Evolutionary conservation across 2,797 vertebrate genomes (phyloP).

Genomic region (Trachurus trachurus): DNA sequence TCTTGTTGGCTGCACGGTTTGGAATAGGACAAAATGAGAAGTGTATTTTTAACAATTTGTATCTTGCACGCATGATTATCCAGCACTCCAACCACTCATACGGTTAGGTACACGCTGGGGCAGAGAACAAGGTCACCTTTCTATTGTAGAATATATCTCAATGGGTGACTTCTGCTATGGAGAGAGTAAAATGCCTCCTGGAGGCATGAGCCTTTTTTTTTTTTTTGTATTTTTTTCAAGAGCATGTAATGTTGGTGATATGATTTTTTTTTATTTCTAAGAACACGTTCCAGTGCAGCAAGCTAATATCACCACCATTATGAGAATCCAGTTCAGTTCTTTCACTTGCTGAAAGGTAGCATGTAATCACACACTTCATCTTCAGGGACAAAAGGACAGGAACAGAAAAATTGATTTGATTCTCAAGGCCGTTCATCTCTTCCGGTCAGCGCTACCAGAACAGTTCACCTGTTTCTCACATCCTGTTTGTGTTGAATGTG

Average conservation of each 20-base stretch:
- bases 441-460: conserved; percentile 11
- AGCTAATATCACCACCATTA: conserved; percentile 30
- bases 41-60: neutral
- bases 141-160: conserved; percentile 12
- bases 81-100: neutral
- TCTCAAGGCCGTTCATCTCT: conserved; percentile 46
- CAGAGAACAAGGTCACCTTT: conserved; percentile 51
- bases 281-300: conserved; percentile 1
- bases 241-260: conserved; percentile 18
- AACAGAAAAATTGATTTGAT: conserved; percentile 42
- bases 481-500: conserved; percentile 22
- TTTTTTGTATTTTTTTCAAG: conserved; percentile 37
- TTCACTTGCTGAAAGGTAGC: conserved; percentile 55
- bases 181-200: neutral
- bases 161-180: conserved; percentile 15
- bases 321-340: conserved; percentile 35
- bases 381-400: conserved; percentile 33
- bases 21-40: conserved; percentile 15
- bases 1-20: conserved; percentile 9
- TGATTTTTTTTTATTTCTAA: neutral
- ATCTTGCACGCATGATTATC: conserved; percentile 18
- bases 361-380: conserved; percentile 42
- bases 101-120: conserved; percentile 16
- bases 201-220: conserved; percentile 17
- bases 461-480: conserved; percentile 26